Percentiles rank a stretch among this genome's conserved stretches.
Conservation (phyloP, 2,113 vertebrate species). For the Rousettus leschenaultii region DNA sequence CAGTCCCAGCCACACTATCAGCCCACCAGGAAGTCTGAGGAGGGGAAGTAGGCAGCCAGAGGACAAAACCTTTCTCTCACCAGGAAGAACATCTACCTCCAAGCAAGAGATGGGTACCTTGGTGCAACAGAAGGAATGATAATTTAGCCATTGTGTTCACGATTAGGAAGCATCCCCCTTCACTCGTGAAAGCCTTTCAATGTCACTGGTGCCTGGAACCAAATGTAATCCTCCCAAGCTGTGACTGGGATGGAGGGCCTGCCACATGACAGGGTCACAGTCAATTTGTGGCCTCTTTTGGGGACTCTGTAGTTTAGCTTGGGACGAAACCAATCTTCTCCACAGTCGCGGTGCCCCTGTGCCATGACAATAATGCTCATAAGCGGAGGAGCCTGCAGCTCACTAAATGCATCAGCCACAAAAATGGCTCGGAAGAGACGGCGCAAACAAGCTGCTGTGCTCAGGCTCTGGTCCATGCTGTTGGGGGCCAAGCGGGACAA, state of each 20-base stretch:
- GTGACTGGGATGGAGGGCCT: constrained; percentile 32
- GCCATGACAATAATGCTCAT: constrained; percentile 88
- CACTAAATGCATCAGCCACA: constrained; percentile 91
- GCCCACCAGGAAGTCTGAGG: not conserved
- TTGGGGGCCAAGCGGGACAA: constrained; percentile 86
- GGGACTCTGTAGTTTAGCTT: constrained; percentile 94
- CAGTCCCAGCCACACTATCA: not conserved
- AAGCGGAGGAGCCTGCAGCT: constrained; percentile 85
- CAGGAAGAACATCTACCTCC: not conserved
- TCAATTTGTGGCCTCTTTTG: constrained; percentile 85
- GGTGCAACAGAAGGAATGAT: not conserved
- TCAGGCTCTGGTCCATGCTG: constrained; percentile 82
- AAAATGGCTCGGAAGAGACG: constrained; percentile 94
- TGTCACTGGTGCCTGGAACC: constrained; percentile 94
- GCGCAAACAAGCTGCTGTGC: constrained; percentile 87
- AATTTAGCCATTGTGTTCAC: not conserved
- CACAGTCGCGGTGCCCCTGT: constrained; percentile 91
- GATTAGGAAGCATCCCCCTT: constrained; percentile 67
- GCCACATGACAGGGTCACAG: constrained; percentile 87
- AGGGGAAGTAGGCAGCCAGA: not conserved
- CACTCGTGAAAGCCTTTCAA: constrained; percentile 91
- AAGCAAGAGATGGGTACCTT: not conserved
- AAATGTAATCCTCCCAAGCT: constrained; percentile 89
- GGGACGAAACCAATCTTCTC: constrained; percentile 92
- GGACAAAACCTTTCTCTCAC: not conserved